Base-by-base conservation (phyloP, 2,797 vertebrate species). In the Gambelia wislizenii region DNA sequence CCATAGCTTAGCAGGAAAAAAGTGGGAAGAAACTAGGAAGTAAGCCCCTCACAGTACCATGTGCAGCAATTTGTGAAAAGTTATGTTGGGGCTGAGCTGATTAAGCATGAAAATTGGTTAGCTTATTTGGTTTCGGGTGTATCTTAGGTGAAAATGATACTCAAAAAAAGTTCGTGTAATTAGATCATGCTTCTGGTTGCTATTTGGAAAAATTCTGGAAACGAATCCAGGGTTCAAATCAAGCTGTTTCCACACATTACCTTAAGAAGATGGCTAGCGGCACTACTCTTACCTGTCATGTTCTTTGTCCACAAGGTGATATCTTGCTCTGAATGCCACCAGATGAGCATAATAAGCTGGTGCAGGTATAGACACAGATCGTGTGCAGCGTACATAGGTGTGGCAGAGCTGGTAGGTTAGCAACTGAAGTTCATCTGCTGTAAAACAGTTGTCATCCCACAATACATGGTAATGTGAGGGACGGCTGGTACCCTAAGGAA, bases 381-480 rank as follows among this genome's bases (percentile, higher is more conserved):
- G 98, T 84, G 99, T 99, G 91, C 99, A 99, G 97, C 99, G 98
- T 95, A 99, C 99, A 0, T 99, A 99, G 0, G 99, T 99, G 98
- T 99, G 99, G 97, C 99, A 99, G 97, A 99, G 98, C 98, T 99
- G 99, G 98, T 99, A 99, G 81, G 99, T 99, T 87, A 99, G 98
- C 97, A 99, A 97, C 98, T 99, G 99, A 96, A 99, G 99, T 97
- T 99, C 99, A 42, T 99, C 99, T 78, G 99, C 99, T 56, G 99
- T 99, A 89, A 99, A 99, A 93, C 98, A 99, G 97, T 99, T 99
- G 97, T 99, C 99, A 92, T 99, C 99, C 99, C 99, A 99, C 94
- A 99, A 96, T 52, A 99, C 99, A 54, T 99, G 99, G 95, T 99
- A 99, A 97, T 99, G 99, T 87, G 99, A 99, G 95, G 99, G 99